Evolutionary conservation across 2,888 invertebrate species (phyloP), one percentile per base, ranked within the genome.

Genomic region (Alsophila aescularia): DNA sequence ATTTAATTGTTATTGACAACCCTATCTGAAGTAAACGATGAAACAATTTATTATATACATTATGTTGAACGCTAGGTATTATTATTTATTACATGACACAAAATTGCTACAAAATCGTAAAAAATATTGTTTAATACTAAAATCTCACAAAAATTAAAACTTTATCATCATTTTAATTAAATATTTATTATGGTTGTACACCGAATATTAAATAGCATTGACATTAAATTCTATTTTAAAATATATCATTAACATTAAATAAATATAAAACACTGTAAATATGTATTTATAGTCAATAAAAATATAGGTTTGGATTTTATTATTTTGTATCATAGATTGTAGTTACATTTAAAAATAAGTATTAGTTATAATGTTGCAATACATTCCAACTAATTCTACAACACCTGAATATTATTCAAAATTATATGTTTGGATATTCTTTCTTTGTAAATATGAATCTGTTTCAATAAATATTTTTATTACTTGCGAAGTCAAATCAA

Each of bases 401-500:
- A 35, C 15, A 2, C 6, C 14, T 35, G 7, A 15, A 35, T 35
- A 35, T 15, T 8, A 1, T 35, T 15, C 9, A 18, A 18, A 37
- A 37, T 37, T 0, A 37, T 18, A 18, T 12, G n/a, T 18, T 37
- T 47, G 53, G 35, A 43, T 42, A 27, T 45, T 54, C n/a, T 31
- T 51, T 13, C 0, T 52, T 58, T 61, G 63, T 64, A 65, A 64
- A 67, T 65, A 68, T 58, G 21, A 62, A 60, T 67, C 34, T 66
- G 55, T 47, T 51, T 58, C 58, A 67, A 60, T 63, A 62, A 57
- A 41, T 63, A 63, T 52, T 62, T 56, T 69, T 76, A 76, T 77
- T 77, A 73, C 75, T 69, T 67, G 58, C 66, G 58, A 64, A 63
- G 65, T 66, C 60, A 60, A 60, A 66, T 51, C 48, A 57, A 47